phyloP scores from a whole-genome alignment of 2,888 invertebrate species.

The Mallateleia sp. region DNA sequence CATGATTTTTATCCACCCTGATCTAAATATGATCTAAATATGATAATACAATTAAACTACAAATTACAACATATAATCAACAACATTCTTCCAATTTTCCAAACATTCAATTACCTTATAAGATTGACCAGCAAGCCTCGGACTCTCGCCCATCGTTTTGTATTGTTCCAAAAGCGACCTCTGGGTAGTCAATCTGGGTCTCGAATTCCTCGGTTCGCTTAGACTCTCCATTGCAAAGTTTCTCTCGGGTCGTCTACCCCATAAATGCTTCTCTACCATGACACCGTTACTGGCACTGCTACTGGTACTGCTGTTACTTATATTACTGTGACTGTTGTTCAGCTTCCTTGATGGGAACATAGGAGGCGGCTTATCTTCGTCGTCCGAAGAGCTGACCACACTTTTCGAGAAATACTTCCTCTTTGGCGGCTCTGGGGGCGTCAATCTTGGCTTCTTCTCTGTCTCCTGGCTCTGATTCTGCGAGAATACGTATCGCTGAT shows the following conservation, averaged over 20 bases:
- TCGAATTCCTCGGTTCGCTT: constrained; percentile 61
- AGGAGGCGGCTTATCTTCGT: constrained; percentile 58
- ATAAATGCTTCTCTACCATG: constrained; percentile 51
- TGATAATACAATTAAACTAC: too few species aligned
- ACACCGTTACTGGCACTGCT: constrained; percentile 61
- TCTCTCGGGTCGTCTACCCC: constrained; percentile 58
- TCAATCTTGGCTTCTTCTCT: constrained; percentile 88
- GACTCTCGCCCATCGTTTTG: constrained; percentile 54
- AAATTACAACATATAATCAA: too few species aligned
- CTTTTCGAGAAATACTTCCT: constrained; percentile 88
- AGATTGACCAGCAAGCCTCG: constrained; percentile 48
- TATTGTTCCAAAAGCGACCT: constrained; percentile 67
- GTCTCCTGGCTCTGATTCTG: constrained; percentile 70
- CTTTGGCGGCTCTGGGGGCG: constrained; percentile 90
- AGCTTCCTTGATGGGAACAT: constrained; percentile 47
- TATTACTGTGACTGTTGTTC: constrained; percentile 67
- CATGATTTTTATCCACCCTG: too few species aligned
- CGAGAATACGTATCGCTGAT: constrained; percentile 43
- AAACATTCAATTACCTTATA: constrained; percentile 55
- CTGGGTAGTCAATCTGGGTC: constrained; percentile 33
- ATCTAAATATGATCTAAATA: too few species aligned
- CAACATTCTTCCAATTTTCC: too few species aligned
- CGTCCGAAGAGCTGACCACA: constrained; percentile 69
- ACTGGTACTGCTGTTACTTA: constrained; percentile 62
- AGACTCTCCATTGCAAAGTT: constrained; percentile 54